phyloP scores from a whole-genome alignment of 2,113 vertebrate species.

The Equus przewalskii region DNA sequence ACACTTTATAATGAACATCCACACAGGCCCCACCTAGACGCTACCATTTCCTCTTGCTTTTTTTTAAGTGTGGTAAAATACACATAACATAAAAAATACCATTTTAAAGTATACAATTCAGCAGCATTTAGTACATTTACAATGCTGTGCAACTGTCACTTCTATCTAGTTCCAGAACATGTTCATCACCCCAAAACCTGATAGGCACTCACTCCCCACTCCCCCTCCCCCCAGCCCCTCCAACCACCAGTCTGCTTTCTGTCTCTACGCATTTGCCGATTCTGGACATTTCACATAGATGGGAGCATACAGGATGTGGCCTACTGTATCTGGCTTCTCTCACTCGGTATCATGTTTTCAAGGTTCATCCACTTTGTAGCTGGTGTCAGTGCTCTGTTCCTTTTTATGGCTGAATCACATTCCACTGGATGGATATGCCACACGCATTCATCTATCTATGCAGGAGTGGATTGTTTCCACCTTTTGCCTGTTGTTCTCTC shows the following conservation, averaged over 20 bases:
- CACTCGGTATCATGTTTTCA: fast-evolving
- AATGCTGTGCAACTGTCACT: not conserved
- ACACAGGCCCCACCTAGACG: not conserved
- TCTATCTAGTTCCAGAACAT: not conserved
- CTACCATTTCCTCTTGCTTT: not conserved
- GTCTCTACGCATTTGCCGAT: not conserved
- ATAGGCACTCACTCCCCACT: fast-evolving
- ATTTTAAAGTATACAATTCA: not conserved
- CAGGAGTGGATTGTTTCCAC: not conserved
- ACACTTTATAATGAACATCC: not conserved
- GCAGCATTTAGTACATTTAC: not conserved
- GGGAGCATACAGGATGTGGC: fast-evolving
- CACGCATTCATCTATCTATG: not conserved
- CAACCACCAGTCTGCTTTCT: not conserved
- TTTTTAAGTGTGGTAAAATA: not conserved
- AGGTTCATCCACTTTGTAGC: fast-evolving
- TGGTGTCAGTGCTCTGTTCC: fast-evolving
- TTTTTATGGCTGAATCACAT: not conserved
- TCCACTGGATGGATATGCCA: not conserved
- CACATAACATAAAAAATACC: not conserved
- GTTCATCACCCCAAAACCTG: too few relatives aligned
- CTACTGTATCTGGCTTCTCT: not conserved
- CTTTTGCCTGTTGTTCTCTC: too few relatives aligned
- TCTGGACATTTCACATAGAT: not conserved
- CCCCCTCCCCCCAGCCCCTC: fast-evolving